Percentiles rank a stretch among this genome's conserved stretches.
phyloP scores from a whole-genome alignment of 2,113 vertebrate genomes.

The Neogobius melanostomus region DNA sequence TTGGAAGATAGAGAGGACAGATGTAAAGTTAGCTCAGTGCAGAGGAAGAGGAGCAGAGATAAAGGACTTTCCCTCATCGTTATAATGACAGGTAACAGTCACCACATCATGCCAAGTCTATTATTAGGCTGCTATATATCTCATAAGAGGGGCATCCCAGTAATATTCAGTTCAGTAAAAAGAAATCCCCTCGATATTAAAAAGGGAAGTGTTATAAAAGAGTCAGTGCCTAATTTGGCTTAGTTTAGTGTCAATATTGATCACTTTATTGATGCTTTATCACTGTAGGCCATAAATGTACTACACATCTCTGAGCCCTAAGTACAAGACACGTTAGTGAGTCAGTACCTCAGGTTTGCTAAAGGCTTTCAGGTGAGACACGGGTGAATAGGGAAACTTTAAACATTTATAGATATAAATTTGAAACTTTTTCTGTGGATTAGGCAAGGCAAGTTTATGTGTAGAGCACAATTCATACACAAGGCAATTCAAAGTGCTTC shows the following conservation, averaged over 20 bases:
- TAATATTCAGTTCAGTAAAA: background rate
- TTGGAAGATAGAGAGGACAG: background rate
- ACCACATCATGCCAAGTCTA: background rate
- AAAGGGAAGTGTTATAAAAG: background rate
- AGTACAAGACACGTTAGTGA: too few relatives aligned
- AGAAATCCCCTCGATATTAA: background rate
- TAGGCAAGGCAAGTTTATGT: too few relatives aligned
- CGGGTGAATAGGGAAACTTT: too few relatives aligned
- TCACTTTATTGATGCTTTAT: background rate
- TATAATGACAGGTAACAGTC: slow-evolving; percentile 1
- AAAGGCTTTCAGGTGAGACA: too few relatives aligned
- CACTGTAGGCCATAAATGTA: too few relatives aligned
- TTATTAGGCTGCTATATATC: background rate
- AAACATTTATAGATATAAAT: too few relatives aligned
- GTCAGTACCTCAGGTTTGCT: too few relatives aligned
- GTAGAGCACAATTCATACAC: too few relatives aligned
- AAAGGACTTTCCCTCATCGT: background rate
- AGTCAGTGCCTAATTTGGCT: background rate
- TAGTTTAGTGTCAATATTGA: background rate
- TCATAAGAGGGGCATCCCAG: background rate
- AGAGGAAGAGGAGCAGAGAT: background rate
- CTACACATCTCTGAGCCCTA: too few relatives aligned
- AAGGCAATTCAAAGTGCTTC: too few relatives aligned
- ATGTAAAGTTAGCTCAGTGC: background rate
- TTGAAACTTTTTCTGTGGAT: too few relatives aligned